Percentiles rank a stretch among this genome's conserved stretches.
Evolutionary conservation across 2,797 vertebrate genomes (phyloP).

Genomic region (Gambelia wislizenii): DNA sequence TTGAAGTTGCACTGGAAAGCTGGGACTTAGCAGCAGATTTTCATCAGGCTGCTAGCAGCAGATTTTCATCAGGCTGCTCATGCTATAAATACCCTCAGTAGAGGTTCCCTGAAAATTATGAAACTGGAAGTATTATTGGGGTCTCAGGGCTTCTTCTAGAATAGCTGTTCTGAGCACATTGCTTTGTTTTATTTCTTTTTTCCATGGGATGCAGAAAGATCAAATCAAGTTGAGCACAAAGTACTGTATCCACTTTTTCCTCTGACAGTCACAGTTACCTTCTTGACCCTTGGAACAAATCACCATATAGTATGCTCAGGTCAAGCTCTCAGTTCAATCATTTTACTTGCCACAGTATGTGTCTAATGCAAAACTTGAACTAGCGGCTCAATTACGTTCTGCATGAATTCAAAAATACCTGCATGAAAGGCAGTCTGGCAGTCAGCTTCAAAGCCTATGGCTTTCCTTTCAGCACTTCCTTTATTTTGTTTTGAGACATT

Average conservation of each 20-base stretch:
- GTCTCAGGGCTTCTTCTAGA: neutral
- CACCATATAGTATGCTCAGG: neutral
- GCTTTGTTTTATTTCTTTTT: neutral
- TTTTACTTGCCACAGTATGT: neutral
- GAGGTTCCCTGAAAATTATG: neutral
- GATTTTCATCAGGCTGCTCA: neutral
- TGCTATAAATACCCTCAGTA: constrained; percentile 13
- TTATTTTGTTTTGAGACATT: neutral
- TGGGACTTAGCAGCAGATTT: constrained; percentile 10
- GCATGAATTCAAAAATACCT: neutral
- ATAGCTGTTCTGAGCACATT: neutral
- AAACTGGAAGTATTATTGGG: neutral
- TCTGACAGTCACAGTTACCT: neutral
- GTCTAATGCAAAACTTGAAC: constrained; percentile 6
- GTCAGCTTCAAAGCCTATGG: neutral
- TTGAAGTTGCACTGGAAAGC: neutral
- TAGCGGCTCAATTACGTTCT: neutral
- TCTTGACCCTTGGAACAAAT: neutral
- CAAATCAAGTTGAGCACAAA: neutral
- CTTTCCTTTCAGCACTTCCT: neutral
- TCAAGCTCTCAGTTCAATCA: neutral
- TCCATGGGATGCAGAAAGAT: neutral
- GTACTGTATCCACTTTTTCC: neutral
- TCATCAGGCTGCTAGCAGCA: neutral
- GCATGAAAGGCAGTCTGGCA: neutral